Percentiles rank a stretch among this genome's conserved stretches.
These are phyloP conservation scores for Scelioninae gen. 1 DNA, from an alignment of 2,888 invertebrate species.

Conservation along the genomic window DNA sequence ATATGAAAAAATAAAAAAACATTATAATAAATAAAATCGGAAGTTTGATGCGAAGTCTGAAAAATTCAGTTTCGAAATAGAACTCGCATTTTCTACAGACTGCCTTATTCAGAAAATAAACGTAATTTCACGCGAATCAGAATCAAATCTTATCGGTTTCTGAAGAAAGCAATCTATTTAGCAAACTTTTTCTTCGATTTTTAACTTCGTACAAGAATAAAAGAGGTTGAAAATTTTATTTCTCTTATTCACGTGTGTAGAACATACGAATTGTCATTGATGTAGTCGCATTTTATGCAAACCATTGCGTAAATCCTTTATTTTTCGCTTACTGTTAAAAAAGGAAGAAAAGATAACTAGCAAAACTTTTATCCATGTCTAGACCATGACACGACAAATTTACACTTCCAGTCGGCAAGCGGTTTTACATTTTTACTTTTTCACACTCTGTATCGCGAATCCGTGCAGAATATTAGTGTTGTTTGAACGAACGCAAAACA, in stretches of 20 bases:
- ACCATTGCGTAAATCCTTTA: constrained; percentile 15
- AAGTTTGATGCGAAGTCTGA: constrained; percentile 9
- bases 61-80: background rate
- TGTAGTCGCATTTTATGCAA: constrained; percentile 41
- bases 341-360: constrained; percentile 39
- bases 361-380: constrained; percentile 56
- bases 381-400: constrained; percentile 49
- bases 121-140: constrained; percentile 29
- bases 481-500: constrained; percentile 48
- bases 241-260: constrained; percentile 28
- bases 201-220: constrained; percentile 34
- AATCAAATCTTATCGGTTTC: constrained; percentile 43
- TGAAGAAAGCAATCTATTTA: constrained; percentile 52
- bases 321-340: constrained; percentile 34
- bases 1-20: background rate
- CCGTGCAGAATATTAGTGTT: constrained; percentile 47
- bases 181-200: constrained; percentile 46
- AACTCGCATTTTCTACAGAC: constrained; percentile 11
- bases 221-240: constrained; percentile 33
- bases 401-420: constrained; percentile 49
- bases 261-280: constrained; percentile 24
- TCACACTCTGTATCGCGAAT: constrained; percentile 11
- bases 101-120: constrained; percentile 43
- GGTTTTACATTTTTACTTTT: constrained; percentile 27
- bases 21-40: constrained; percentile 16